Evolutionary conservation across 2,888 invertebrate species (phyloP), one percentile per base, ranked within the genome.

Genomic region (Terebella lapidaria): DNA sequence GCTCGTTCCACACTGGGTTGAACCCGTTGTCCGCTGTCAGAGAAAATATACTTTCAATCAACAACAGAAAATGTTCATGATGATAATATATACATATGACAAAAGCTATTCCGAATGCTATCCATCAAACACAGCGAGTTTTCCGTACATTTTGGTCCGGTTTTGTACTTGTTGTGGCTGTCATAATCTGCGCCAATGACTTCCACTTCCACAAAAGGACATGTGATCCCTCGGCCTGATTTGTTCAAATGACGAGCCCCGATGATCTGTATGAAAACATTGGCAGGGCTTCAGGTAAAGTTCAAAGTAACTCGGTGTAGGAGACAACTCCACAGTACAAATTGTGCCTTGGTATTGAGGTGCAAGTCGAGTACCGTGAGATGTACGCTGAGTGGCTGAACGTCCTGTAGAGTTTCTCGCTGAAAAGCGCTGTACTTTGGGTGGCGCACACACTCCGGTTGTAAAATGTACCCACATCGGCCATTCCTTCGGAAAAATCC

Each of bases 401-500:
- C 81, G 69, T 61, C 62, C 2, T 68, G 61, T 54, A 78, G 70
- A 1, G 71, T 67, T n/a, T 70, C 65, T 56, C 75, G 75, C 67
- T 91, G 89, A 69, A 84, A 87, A 0, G 94, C 94, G 79, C 89
- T 90, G 76, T 76, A 84, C 25, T 74, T 70, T 26, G 91, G 89
- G 1, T 85, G 83, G 58, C 88, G 86, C 92, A 96, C 92, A 69
- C 90, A 91, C 1, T 89, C 88, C 0, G 97, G 96, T 76, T 92
- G 91, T 58, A 97, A 81, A 0, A 99, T 84, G 78, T 90, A 99
- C 0, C 99, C 99, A 78, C 94, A 94, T 30, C 65, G 85, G 0
- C 94, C 95, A 75, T 99, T 99, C 75, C 91, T 89, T 28, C 89
- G 84, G 77, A 99, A 99, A 77, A 90, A 90, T 0, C 92, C 94